Percentiles rank a stretch among this genome's conserved stretches.
These are phyloP conservation scores for Drosophila maculinotata DNA, from an alignment of 2,888 invertebrate genomes.

Conservation along the genomic window DNA sequence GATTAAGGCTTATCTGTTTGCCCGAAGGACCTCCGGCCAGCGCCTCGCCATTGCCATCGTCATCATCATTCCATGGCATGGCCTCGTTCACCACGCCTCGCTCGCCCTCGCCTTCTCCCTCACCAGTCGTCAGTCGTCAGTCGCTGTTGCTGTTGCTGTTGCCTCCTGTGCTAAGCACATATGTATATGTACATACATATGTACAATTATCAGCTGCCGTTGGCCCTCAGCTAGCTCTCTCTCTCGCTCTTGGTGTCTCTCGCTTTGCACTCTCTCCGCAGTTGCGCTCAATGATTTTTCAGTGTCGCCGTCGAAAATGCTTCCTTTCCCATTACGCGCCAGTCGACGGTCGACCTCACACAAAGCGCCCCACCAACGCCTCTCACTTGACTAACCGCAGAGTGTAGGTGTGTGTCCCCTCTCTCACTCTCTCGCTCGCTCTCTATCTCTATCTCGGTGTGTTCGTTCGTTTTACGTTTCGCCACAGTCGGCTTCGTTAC, in stretches of 20 bases:
- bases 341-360: conserved; percentile 68
- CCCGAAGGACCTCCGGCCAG: conserved; percentile 67
- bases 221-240: conserved; percentile 54
- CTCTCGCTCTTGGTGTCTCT: conserved; percentile 14
- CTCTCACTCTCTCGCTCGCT: conserved; percentile 12
- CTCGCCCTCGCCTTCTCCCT: too few relatives aligned
- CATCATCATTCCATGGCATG: conserved; percentile 50
- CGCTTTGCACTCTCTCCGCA: conserved; percentile 52
- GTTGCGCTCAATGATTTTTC: conserved; percentile 68
- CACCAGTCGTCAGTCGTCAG: conserved; percentile 11
- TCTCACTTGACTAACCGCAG: conserved; percentile 43
- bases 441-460: conserved; percentile 7
- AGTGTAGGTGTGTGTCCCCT: conserved; percentile 59
- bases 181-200: conserved; percentile 39
- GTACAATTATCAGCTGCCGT: conserved; percentile 75
- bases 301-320: conserved; percentile 69
- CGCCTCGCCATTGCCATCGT: conserved; percentile 30
- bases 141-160: conserved; percentile 5
- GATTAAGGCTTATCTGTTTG: conserved; percentile 76
- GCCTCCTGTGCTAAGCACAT: conserved; percentile 11
- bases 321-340: conserved; percentile 65
- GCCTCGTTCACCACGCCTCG: conserved; percentile 58
- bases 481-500: conserved; percentile 61
- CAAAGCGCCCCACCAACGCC: conserved; percentile 52
- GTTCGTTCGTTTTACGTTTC: too few relatives aligned